Evolutionary conservation across 2,797 vertebrate species (phyloP).

Genomic region (Alexandromys oeconomus): DNA sequence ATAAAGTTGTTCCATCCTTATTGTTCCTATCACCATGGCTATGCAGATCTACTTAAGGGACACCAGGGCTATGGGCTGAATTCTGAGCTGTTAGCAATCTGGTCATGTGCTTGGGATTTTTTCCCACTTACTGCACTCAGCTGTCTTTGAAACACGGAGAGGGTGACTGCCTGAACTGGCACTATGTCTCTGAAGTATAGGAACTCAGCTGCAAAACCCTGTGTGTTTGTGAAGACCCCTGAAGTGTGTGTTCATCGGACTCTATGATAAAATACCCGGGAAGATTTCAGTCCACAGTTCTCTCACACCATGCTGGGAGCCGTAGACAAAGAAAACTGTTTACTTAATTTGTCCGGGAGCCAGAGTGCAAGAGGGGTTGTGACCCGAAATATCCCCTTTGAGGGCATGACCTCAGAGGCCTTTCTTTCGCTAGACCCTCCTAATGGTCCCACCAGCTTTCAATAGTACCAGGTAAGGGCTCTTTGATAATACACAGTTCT

Average conservation of each 20-base stretch:
- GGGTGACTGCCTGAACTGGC: background rate
- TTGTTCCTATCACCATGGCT: background rate
- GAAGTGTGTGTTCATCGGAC: background rate
- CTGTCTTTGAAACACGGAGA: slow-evolving; percentile 8
- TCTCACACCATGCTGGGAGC: background rate
- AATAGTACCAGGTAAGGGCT: background rate
- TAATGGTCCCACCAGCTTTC: background rate
- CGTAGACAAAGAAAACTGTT: background rate
- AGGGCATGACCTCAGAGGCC: background rate
- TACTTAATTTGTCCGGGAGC: background rate
- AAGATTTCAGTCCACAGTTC: background rate
- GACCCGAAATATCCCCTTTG: too few relatives aligned
- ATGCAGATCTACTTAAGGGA: background rate
- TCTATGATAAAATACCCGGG: too few relatives aligned
- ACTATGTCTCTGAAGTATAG: slow-evolving; percentile 52
- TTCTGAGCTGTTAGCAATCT: slow-evolving; percentile 29
- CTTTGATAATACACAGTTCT: background rate
- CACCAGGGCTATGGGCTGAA: background rate
- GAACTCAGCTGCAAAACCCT: background rate
- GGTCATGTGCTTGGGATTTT: slow-evolving; percentile 29
- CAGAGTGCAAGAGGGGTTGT: background rate
- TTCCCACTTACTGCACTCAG: background rate
- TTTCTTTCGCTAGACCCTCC: background rate
- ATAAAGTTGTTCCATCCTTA: background rate
- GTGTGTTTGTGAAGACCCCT: background rate